phyloP scores from a whole-genome alignment of 2,888 invertebrate species.

The Tortricodes alternella region DNA sequence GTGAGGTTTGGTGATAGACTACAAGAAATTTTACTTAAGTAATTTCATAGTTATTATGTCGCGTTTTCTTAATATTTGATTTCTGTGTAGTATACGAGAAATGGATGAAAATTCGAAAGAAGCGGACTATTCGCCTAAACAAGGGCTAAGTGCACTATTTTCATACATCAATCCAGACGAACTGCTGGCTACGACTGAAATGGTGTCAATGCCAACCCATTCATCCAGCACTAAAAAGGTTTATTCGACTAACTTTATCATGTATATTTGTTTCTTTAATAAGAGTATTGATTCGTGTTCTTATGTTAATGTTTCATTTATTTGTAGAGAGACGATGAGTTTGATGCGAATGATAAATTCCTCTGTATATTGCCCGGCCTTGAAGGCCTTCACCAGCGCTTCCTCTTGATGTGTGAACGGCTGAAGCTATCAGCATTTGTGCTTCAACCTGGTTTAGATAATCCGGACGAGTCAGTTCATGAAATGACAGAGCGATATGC shows the following conservation, averaged over 20 bases:
- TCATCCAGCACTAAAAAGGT: conserved; percentile 37
- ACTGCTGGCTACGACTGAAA: conserved; percentile 52
- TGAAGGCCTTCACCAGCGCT: conserved; percentile 51
- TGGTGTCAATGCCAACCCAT: conserved; percentile 51
- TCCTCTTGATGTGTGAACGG: conserved; percentile 45
- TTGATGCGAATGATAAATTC: conserved; percentile 38
- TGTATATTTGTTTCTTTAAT: too few relatives aligned
- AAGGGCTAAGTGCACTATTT: conserved; percentile 49
- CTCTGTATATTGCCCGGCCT: conserved; percentile 53
- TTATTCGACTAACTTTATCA: neutral
- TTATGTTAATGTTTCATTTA: too few relatives aligned
- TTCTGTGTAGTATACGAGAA: conserved; percentile 36
- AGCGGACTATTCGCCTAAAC: conserved; percentile 34
- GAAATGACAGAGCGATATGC: conserved; percentile 49
- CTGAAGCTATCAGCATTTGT: conserved; percentile 50
- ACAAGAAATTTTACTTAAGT: too few relatives aligned
- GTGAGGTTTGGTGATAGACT: too few relatives aligned
- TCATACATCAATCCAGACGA: conserved; percentile 54
- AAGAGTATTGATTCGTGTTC: too few relatives aligned
- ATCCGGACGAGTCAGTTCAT: conserved; percentile 42
- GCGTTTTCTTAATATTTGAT: neutral
- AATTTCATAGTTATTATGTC: neutral
- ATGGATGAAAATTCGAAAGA: conserved; percentile 34
- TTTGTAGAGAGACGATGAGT: conserved; percentile 38
- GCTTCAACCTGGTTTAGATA: conserved; percentile 51